Evolutionary conservation across 1,140 invertebrate species (phyloP).

Genomic region (Myzus persicae): DNA sequence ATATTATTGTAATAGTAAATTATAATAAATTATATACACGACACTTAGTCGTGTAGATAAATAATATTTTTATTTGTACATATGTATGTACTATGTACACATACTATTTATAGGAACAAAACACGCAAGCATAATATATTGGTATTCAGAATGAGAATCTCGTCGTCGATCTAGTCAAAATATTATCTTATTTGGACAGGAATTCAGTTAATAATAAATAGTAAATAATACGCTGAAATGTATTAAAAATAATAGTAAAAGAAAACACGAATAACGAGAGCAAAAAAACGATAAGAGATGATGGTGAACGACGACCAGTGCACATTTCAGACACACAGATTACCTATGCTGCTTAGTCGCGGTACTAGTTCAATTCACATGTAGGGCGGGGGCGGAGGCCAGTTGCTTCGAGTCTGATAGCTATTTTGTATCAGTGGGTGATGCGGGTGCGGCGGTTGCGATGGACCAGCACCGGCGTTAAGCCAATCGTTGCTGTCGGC

Average conservation of each 20-base stretch:
- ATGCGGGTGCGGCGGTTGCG: neutral
- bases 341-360: neutral
- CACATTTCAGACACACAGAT: neutral
- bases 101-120: constrained; percentile 11
- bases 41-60: neutral
- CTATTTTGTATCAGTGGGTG: neutral
- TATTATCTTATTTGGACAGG: neutral
- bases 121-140: neutral
- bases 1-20: neutral
- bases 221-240: too few relatives aligned
- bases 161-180: neutral
- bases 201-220: neutral
- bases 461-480: constrained; percentile 25
- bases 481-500: constrained; percentile 45
- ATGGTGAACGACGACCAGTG: neutral
- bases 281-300: neutral
- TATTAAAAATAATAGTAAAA: neutral
- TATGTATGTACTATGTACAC: neutral
- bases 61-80: neutral
- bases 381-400: constrained; percentile 36
- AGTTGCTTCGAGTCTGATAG: neutral
- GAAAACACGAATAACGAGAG: neutral
- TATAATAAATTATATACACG: neutral
- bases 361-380: neutral
- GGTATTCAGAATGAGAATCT: neutral